Evolutionary conservation across 2,113 vertebrate species (phyloP).

Genomic region (Callionymus lyra): DNA sequence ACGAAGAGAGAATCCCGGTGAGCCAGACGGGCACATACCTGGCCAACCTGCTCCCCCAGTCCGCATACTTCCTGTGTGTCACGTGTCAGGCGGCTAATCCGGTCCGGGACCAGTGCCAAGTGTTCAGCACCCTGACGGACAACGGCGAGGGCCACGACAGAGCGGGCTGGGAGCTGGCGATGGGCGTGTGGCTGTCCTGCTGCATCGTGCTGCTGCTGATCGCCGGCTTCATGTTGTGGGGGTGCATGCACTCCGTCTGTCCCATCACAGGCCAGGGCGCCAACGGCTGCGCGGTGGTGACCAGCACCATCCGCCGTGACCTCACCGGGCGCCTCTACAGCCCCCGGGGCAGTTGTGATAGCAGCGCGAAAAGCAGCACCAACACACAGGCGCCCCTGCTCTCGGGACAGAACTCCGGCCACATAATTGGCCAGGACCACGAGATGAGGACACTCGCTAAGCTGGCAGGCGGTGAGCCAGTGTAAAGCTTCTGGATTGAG

Average conservation of each 20-base stretch:
- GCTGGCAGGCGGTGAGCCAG: conserved; percentile 33
- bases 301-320: conserved; percentile 10
- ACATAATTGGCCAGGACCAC: conserved; percentile 29
- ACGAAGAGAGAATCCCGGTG: conserved; percentile 75
- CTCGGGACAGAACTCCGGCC: conserved; percentile 10
- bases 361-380: conserved; percentile 43
- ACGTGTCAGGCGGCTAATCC: conserved; percentile 78
- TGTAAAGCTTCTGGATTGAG: conserved; percentile 39
- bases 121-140: conserved; percentile 69
- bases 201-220: conserved; percentile 74
- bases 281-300: conserved; percentile 10
- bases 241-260: conserved; percentile 71
- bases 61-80: conserved; percentile 77
- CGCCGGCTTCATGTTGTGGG: conserved; percentile 67
- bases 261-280: conserved; percentile 25
- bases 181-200: conserved; percentile 80
- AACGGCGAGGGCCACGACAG: conserved; percentile 37
- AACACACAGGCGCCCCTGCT: conserved; percentile 53
- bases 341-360: conserved; percentile 28
- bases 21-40: conserved; percentile 71
- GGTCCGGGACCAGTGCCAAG: conserved; percentile 72
- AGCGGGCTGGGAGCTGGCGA: conserved; percentile 69
- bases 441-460: conserved; percentile 45
- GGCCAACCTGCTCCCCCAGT: conserved; percentile 74
- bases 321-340: conserved; percentile 9